A percentile compares a stretch with the other conserved stretches of the same genome.
These are phyloP conservation scores for Ephialtes manifestator DNA, from an alignment of 2,888 invertebrate genomes.

Conservation along the genomic window DNA sequence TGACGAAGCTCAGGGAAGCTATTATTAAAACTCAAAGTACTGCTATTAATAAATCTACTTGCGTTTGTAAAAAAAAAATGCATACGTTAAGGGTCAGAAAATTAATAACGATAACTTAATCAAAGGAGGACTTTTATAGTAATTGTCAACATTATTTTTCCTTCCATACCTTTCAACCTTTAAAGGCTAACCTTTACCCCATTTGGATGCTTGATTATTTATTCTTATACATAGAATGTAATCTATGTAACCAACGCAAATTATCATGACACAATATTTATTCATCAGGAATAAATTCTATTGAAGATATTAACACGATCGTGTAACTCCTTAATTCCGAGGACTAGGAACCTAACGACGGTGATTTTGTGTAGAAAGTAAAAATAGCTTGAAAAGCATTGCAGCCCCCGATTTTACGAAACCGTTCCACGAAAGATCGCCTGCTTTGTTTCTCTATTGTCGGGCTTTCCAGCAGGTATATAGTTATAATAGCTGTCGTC, in stretches of 20 bases:
- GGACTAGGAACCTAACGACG: neutral
- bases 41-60: neutral
- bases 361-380: neutral
- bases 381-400: neutral
- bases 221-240: neutral
- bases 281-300: neutral
- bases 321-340: too few relatives aligned
- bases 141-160: neutral
- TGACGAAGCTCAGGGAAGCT: neutral
- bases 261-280: neutral
- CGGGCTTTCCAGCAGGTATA: conserved; percentile 22
- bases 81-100: neutral
- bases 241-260: neutral
- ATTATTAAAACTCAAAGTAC: neutral
- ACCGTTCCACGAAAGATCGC: conserved; percentile 14
- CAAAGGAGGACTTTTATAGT: neutral
- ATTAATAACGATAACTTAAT: neutral
- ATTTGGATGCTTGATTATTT: neutral
- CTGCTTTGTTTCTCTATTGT: neutral
- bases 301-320: neutral
- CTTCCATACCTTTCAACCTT: neutral
- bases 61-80: neutral
- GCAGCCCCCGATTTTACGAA: neutral
- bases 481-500: conserved; percentile 4
- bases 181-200: neutral